Base-by-base conservation (phyloP, 2,113 vertebrate genomes). In the Prunella himalayana region DNA sequence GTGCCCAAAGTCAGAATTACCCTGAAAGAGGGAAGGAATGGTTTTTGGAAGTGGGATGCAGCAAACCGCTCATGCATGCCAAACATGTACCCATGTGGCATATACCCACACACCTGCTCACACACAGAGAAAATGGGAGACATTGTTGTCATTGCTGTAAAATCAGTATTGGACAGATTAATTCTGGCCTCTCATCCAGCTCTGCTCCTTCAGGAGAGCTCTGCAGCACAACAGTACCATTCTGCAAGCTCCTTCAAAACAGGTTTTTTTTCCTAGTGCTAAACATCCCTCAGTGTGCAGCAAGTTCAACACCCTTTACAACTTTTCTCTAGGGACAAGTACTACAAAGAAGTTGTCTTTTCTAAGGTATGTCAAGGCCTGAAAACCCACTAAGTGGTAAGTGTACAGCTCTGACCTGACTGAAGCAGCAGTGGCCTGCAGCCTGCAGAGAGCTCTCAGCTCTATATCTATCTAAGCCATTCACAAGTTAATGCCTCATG, bases 281-380 rank as follows among this genome's bases (percentile, higher is more conserved):
- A 91, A 94, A 93, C 77, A 86, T 70, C 77, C 51, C 76, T 79
- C 88, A 85, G 35, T 61, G 72, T 73, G 78, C 82, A 93, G 90
- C 86, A 68, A 97, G 72, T 90, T 97, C 95, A 95, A 90, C 85
- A 95, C 84, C 86, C 63, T 96, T 97, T 96, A 94, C 88, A 93
- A 82, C 63, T 75, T 88, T 64, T 94, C 96, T 91, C 73, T 79
- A 60, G 95, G 72, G 84, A 96, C 69, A 71, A 49, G 87, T 69
- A 60, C 92, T 96, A 96, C 96, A 97, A 98, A 98, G 65, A 60
- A 27, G 60, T 51, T 94, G 87, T 94, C 93, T 94, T 86, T 87
- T 89, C 92, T 59, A 24, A 81, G 90, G 56, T 86, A 69, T 63
- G 68, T 75, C 89, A 91, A 79, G 91, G 57, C 69, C 82, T 80